Evolutionary conservation across 2,113 vertebrate genomes (phyloP), one percentile per base, ranked within the genome.

Genomic region (Galemys pyrenaicus): DNA sequence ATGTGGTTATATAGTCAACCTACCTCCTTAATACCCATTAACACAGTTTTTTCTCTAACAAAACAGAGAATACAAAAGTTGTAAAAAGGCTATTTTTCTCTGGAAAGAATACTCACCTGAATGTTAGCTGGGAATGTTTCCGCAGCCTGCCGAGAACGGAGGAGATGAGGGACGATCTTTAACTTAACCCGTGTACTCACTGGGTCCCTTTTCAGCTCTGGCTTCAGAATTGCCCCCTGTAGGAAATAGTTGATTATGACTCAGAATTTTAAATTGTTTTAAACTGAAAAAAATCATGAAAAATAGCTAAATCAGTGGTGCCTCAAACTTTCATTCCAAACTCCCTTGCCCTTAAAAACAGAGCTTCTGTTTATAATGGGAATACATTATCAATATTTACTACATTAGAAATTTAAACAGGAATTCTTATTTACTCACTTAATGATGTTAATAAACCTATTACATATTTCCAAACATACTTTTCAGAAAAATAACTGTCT

Each of bases 81-180:
- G 4, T 44, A 68, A 74, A 89, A 9, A 68, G 26, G 64, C 12
- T 22, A 9, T 24, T n/a, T 75, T 68, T 62, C 44, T 94, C 54
- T 62, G 41, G 46, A 94, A 95, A 7, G 0, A 17, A 95, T 28
- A 35, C 9, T 68, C 97, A 99, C 99, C 99, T 99, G 99, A 97
- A 99, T 99, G 91, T 99, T 99, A 89, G 99, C 99, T 84, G 99
- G 99, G 93, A 99, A 99, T 0, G 98, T 99, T 98, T 99, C 99
- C 26, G 99, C 99, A 56, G 99, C 99, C 92, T 99, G 98, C 39
- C 99, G 98, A 15, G 99, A 99, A 24, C 99, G 98, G 30, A 99
- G 97, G 46, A 99, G 99, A 97, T 99, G 99, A 60, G 99, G 99
- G 46, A 99, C 98, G 96, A 99, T 99, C 98, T 99, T 99, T 96